phyloP scores from a whole-genome alignment of 2,113 vertebrate species.

The Anhinga rufa region DNA sequence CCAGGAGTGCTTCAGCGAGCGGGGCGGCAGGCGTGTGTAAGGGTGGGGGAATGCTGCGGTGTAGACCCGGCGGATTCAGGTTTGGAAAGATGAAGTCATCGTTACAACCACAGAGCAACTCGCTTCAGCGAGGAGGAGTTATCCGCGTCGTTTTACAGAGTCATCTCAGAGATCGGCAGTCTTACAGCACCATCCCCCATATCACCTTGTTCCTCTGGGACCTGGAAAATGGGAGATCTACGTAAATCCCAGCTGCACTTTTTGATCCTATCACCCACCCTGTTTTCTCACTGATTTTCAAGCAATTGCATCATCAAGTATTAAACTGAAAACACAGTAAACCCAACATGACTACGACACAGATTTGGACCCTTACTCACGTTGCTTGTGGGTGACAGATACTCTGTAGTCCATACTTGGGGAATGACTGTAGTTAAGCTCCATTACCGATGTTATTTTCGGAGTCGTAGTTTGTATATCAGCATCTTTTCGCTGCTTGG shows the following conservation, averaged over 20 bases:
- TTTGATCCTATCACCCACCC: background rate
- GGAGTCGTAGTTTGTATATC: background rate
- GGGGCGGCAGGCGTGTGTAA: background rate
- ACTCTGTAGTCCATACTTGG: background rate
- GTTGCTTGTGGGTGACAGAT: background rate
- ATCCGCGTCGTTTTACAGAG: accelerated
- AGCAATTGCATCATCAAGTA: background rate
- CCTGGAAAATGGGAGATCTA: too few relatives aligned
- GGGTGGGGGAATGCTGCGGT: background rate
- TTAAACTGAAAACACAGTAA: background rate
- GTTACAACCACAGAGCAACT: background rate
- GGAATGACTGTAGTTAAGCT: background rate
- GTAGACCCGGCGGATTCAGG: background rate
- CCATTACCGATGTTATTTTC: background rate
- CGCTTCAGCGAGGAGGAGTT: background rate
- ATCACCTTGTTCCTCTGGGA: background rate
- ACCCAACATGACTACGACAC: background rate
- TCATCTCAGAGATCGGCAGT: background rate
- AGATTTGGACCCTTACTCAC: background rate
- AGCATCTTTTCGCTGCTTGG: background rate
- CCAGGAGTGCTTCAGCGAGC: background rate
- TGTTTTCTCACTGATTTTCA: background rate
- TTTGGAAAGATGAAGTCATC: background rate
- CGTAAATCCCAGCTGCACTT: accelerated
- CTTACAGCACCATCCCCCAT: background rate